Evolutionary conservation across 2,888 invertebrate species (phyloP), one percentile per base, ranked within the genome.

Genomic region (Adelognathus sp.): DNA sequence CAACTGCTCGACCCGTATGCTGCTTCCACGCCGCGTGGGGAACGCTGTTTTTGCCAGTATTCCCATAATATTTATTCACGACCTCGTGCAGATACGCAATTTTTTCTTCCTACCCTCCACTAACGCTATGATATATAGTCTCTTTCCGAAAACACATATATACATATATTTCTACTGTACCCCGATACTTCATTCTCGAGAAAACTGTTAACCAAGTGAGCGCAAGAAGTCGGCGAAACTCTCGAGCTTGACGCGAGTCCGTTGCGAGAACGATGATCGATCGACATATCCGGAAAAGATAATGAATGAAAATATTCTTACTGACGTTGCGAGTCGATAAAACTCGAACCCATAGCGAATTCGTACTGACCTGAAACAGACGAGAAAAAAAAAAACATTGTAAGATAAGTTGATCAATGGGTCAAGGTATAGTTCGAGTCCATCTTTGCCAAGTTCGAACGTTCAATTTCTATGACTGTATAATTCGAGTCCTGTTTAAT

Each of bases 51-150:
- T 61, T 61, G 33, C 61, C 2, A 52, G 36, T 24, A 73, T 63
- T 69, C 33, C 33, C 50, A 69, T 64, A 50, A 69, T 73, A 77
- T 58, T 67, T 77, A 67, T 72, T 63, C 54, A 71, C 29, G 41
- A 50, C 21, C 24, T n/a, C 44, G 61, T 24, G n/a, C n/a, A n/a
- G 54, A 39, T 54, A 50, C 46, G 52, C 44, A 36, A 16, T 69
- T 63, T 24, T 60, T 50, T 72, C 21, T 31, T 24, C 16, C 41
- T 7, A 9, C 3, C 18, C 9, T 24, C 2, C 14, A 2, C 16
- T 14, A 27, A 52, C 21, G 9, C 33, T 21, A 67, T 61, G 61
- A 75, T 75, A 44, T 41, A 75, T 50, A 31, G 52, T 29, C 24
- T n/a, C 2, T 18, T 27, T 21, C n/a, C n/a, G n/a, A n/a, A n/a